Evolutionary conservation across 2,888 invertebrate genomes (phyloP).

Genomic region (Dicyrtomina minuta): DNA sequence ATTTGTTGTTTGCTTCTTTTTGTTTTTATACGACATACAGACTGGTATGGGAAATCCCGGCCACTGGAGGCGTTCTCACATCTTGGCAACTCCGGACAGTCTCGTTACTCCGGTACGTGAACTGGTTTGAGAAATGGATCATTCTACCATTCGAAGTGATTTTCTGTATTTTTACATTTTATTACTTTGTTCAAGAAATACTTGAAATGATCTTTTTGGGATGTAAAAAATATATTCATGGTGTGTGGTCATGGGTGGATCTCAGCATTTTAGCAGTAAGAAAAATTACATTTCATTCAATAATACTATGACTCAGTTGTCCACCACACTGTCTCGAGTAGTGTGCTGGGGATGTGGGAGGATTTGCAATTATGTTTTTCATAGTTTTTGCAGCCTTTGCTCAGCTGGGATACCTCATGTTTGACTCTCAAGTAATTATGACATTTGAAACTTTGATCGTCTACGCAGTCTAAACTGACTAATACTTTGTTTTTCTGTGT

Average conservation of each 20-base stretch:
- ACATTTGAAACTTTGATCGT: no score
- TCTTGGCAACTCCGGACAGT: slow-evolving; percentile 60
- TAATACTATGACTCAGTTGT: slow-evolving; percentile 72
- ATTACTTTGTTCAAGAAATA: slow-evolving; percentile 62
- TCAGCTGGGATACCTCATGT: slow-evolving; percentile 70
- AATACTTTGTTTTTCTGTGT: no score
- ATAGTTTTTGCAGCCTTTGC: slow-evolving; percentile 76
- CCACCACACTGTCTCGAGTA: slow-evolving; percentile 67
- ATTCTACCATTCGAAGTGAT: slow-evolving; percentile 60
- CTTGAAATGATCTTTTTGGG: slow-evolving; percentile 51
- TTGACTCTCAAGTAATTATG: slow-evolving; percentile 66
- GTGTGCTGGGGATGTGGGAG: slow-evolving; percentile 70
- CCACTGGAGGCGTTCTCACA: slow-evolving; percentile 62
- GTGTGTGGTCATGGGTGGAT: slow-evolving; percentile 45
- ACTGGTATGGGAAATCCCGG: slow-evolving; percentile 59
- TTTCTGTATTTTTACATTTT: slow-evolving; percentile 60
- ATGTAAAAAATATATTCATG: slow-evolving; percentile 29
- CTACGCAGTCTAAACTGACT: no score
- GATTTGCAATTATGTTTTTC: slow-evolving; percentile 74
- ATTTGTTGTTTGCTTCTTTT: background rate
- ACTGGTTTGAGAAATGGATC: slow-evolving; percentile 58
- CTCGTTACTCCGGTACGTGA: slow-evolving; percentile 60
- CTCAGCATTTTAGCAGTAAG: slow-evolving; percentile 34
- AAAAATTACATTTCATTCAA: slow-evolving; percentile 73
- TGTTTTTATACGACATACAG: no score